A percentile compares a stretch with the other conserved stretches of the same genome.
Conservation (phyloP, 1,140 invertebrate species). For the Saccostrea cuccullata region DNA sequence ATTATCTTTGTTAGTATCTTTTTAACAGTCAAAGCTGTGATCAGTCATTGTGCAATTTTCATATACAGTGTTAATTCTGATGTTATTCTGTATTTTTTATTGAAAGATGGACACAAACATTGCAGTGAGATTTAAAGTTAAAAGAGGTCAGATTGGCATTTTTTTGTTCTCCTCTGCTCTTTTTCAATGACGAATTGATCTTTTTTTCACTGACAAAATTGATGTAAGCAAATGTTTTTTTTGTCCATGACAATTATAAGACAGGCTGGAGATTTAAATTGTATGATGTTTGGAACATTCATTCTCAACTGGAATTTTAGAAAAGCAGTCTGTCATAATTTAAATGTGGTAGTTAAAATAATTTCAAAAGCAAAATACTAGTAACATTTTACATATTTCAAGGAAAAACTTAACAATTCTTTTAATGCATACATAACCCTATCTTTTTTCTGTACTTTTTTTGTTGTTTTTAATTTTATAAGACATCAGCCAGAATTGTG, state of each 20-base stretch:
- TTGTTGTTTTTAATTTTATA: constrained; percentile 9
- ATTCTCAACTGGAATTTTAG: constrained; percentile 20
- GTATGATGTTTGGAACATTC: neutral
- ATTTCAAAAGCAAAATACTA: neutral
- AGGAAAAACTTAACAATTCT: neutral
- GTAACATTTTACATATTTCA: neutral
- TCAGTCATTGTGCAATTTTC: constrained; percentile 8
- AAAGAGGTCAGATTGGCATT: neutral
- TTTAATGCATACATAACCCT: neutral
- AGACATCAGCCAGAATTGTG: constrained; percentile 32
- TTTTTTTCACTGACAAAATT: neutral
- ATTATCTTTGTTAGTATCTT: neutral
- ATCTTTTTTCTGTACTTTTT: neutral
- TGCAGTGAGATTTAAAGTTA: neutral
- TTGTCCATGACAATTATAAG: neutral
- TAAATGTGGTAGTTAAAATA: neutral
- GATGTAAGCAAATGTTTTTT: neutral
- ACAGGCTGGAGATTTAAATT: neutral
- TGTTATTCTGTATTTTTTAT: neutral
- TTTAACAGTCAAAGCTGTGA: constrained; percentile 9
- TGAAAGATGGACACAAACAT: neutral
- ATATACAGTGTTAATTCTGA: constrained; percentile 21
- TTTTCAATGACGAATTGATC: neutral
- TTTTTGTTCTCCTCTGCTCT: neutral
- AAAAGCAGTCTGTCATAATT: constrained; percentile 4